Evolutionary conservation across 1,140 invertebrate species (phyloP).

Genomic region (Apocrypta bakeri): DNA sequence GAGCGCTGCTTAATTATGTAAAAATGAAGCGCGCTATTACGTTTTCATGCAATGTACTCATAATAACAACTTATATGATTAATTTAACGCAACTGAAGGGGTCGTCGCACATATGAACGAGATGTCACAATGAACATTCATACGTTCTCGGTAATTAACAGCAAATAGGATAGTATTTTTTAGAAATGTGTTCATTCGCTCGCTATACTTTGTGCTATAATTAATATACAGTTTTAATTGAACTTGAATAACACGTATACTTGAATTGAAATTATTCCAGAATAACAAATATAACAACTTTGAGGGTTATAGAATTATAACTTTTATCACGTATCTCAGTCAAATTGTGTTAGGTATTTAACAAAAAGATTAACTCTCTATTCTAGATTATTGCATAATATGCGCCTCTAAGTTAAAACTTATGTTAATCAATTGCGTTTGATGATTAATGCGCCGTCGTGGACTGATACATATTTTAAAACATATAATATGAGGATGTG

Average conservation of each 20-base stretch:
- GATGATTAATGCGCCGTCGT: neutral
- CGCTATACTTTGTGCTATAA: neutral
- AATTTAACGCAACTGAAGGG: conserved; percentile 31
- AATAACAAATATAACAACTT: neutral
- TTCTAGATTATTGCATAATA: no score
- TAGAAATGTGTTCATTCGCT: neutral
- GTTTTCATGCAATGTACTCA: neutral
- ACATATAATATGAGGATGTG: no score
- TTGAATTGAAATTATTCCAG: conserved; percentile 40
- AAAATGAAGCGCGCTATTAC: neutral
- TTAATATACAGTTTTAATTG: conserved; percentile 42
- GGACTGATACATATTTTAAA: neutral
- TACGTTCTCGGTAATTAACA: neutral
- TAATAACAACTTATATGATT: conserved; percentile 42
- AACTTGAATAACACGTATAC: conserved; percentile 13
- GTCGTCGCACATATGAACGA: neutral
- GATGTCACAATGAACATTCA: neutral
- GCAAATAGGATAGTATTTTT: conserved; percentile 11
- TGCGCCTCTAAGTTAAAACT: neutral
- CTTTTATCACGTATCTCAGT: neutral
- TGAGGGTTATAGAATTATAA: conserved; percentile 18
- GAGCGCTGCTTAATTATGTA: conserved; percentile 18
- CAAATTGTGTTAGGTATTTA: no score
- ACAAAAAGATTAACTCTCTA: no score
- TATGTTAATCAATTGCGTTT: neutral